Base-by-base conservation (phyloP, 2,888 invertebrate genomes). In the Lathronympha strigana region DNA sequence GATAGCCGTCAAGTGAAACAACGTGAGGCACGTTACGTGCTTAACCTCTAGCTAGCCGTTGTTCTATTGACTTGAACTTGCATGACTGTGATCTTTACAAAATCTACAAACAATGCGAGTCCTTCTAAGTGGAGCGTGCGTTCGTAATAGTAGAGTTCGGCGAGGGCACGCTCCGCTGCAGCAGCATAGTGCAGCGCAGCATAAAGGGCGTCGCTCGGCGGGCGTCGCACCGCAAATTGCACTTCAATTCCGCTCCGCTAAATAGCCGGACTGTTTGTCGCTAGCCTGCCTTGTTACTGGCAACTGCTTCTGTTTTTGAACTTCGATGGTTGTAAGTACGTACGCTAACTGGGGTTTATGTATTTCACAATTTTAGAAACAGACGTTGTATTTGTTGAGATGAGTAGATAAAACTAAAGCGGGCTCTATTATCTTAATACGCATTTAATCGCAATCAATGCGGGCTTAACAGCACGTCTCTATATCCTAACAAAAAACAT, bases 221-320 rank as follows among this genome's bases (percentile, higher is more conserved):
- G 55, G 57, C 45, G 57, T 55, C 49, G 45, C 51, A 40, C 68
- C 63, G 58, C 63, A 84, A 85, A 86, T 84, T 80, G 80, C 79
- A 83, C 81, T 85, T 81, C 83, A 80, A 85, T 85, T 82, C 76
- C 77, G 76, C 77, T 73, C 71, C 77, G 78, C 77, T 81, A 80
- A 81, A 74, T 75, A 64, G 62, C 78, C 73, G 78, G 75, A 77
- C 77, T 80, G 83, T 83, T 82, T 84, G 79, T 79, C 77, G 77
- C 76, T 69, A 66, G 63, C 55, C 57, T 53, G 60, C 76, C 72
- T 70, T 64, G 61, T 58, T 69, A 72, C 73, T 72, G 71, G 66
- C 64, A 69, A 54, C 49, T 47, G 19, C 38, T 63, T 53, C 36
- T 55, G 40, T 66, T 40, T 63, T 31, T 50, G 33, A 17, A 53